These are phyloP conservation scores for Argyresthia albistria DNA, from an alignment of 2,888 invertebrate genomes.

Conservation along the genomic window DNA sequence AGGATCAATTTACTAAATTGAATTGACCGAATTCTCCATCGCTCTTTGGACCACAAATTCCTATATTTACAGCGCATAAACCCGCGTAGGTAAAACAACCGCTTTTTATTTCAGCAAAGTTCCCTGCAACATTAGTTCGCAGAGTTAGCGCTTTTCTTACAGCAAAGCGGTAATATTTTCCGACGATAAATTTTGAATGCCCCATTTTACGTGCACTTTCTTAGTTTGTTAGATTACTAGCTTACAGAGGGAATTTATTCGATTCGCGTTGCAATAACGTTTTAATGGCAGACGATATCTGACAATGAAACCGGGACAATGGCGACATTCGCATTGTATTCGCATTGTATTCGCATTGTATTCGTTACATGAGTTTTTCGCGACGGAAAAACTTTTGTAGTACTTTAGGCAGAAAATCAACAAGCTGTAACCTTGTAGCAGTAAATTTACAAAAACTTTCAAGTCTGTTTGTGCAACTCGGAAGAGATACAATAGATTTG, in stretches of 20 bases:
- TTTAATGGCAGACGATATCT: constrained; percentile 25
- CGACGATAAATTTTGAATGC: constrained; percentile 59
- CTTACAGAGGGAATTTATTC: constrained; percentile 36
- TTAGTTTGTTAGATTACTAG: constrained; percentile 52
- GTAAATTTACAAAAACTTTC: neutral
- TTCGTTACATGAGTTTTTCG: too few relatives aligned
- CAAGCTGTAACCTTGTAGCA: neutral
- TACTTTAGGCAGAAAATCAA: neutral
- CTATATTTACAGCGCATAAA: constrained; percentile 1
- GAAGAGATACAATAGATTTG: neutral
- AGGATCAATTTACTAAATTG: too few relatives aligned
- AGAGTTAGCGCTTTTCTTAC: constrained; percentile 36
- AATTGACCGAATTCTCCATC: too few relatives aligned
- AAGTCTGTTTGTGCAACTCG: neutral
- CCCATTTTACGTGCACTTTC: constrained; percentile 47
- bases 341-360: too few relatives aligned
- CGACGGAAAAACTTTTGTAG: too few relatives aligned
- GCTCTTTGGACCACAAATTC: too few relatives aligned
- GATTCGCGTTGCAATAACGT: constrained; percentile 30
- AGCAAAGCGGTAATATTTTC: constrained; percentile 56
- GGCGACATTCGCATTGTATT: too few relatives aligned
- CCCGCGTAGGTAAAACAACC: constrained; percentile 30
- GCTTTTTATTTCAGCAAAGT: constrained; percentile 36
- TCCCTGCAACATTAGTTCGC: constrained; percentile 47
- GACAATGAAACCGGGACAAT: neutral